Evolutionary conservation across 2,113 vertebrate genomes (phyloP), one percentile per base, ranked within the genome.

Genomic region (Mesembrinibis cayennensis): DNA sequence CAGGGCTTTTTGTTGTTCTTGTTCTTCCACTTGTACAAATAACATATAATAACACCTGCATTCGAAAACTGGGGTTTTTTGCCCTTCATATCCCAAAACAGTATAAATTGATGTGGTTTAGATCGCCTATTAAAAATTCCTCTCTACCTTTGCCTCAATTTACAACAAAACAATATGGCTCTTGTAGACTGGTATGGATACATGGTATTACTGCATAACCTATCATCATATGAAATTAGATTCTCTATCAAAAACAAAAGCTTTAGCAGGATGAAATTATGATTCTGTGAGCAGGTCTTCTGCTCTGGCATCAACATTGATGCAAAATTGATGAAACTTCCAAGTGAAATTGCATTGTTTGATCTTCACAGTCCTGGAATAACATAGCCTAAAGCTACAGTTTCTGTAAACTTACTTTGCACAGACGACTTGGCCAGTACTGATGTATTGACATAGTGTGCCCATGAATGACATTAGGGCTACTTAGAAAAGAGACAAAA

Each of bases 271-370:
- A 98, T 97, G 88, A 98, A 98, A 98, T 98, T 98, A 98, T 96
- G 97, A 98, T 98, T 98, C 98, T 96, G 94, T 96, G 97, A 96
- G 86, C 97, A 97, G 96, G 95, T 92, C 96, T 97, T 95, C 95
- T 97, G 97, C 98, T 98, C 92, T 87, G 97, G 96, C 97, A 98
- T 97, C 97, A 97, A 98, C 98, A 99, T 95, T 97, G 98, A 99
- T 98, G 98, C 98, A 98, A 99, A 99, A 99, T 98, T 98, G 98
- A 98, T 98, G 98, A 98, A 98, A 98, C 98, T 98, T 98, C 97
- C 97, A 97, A 98, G 98, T 95, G 97, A 98, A 98, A 98, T 98
- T 98, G 97, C 97, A 98, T 98, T 98, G 98, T 99, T 99, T 98
- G 98, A 99, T 99, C 98, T 98, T 98, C 97, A 98, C 97, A 98